Evolutionary conservation across 2,113 vertebrate genomes (phyloP), one percentile per base, ranked within the genome.

Genomic region (Empidonax traillii): DNA sequence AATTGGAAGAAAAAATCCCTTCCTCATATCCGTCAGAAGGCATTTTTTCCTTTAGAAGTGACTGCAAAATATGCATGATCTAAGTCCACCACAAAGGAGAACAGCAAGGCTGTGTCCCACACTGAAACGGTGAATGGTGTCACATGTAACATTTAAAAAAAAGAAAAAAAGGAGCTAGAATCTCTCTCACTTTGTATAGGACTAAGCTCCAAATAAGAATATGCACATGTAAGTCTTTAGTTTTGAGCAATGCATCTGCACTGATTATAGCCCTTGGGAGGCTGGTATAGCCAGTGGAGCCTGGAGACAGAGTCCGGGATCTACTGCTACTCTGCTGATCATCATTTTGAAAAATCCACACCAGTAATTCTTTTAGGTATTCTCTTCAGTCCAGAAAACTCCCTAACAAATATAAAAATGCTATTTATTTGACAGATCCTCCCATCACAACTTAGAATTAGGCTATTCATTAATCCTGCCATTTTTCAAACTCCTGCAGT

Each of bases 301-400:
- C 61, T 74, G n/a, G 30, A 89, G 46, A 87, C 47, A n/a, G 78
- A 87, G 56, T 61, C 27, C 44, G 41, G 17, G 17, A 49, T 89
- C 41, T 71, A n/a, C 7, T 0, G 0, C 49, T 62, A 52, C 51
- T 33, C 15, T 0, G 3, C 43, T 69, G 82, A 93, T 69, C 41
- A 77, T 55, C 0, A 79, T 69, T 90, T 72, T 78, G 91, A 95
- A 89, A 94, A 84, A 78, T 68, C 24, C 3, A 6, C 52, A 75
- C 61, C 31, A 68, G 47, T 62, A 75, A 63, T 68, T 85, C 51
- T 41, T 58, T 49, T 85, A 56, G 17, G 65, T 72, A 85, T 59
- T 85, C 46, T 77, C 59, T 49, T 89, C 65, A 94, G 62, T 63
- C 37, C 41, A 83, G 37, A 86, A 95, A 90, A 83, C 66, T 18